These are phyloP conservation scores for Nasonia vitripennis DNA, from an alignment of 1,140 invertebrate genomes.

Conservation along the genomic window DNA sequence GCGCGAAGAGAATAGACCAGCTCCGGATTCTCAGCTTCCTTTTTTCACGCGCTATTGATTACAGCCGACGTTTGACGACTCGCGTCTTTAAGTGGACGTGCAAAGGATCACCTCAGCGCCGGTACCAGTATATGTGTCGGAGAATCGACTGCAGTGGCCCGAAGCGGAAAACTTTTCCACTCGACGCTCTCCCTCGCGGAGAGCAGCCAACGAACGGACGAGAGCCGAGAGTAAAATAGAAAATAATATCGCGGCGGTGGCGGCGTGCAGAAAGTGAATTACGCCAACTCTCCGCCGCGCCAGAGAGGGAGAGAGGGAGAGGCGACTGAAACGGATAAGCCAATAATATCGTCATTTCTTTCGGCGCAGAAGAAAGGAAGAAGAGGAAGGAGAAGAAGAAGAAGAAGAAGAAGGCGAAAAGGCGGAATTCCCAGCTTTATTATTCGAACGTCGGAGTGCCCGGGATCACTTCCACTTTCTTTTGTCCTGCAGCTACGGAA, in stretches of 20 bases:
- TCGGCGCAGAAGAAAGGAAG: conserved; percentile 34
- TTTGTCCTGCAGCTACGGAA: background rate
- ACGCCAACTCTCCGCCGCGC: conserved; percentile 56
- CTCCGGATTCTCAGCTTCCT: background rate
- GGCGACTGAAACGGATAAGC: conserved; percentile 68
- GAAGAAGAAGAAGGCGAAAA: conserved; percentile 59
- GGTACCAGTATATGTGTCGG: background rate
- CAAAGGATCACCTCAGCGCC: background rate
- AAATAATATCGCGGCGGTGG: conserved; percentile 67
- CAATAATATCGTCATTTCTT: conserved; percentile 71
- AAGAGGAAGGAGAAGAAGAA: background rate
- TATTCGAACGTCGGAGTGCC: conserved; percentile 56
- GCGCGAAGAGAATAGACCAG: background rate
- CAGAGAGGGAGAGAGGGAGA: conserved; percentile 55
- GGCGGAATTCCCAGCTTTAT: conserved; percentile 54
- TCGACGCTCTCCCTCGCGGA: conserved; percentile 41
- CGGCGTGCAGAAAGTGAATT: conserved; percentile 64
- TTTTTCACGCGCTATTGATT: background rate
- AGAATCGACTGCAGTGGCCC: conserved; percentile 31
- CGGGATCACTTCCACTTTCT: conserved; percentile 56
- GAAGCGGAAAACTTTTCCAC: conserved; percentile 58
- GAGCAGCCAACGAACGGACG: background rate
- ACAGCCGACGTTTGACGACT: background rate
- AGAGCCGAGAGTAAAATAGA: conserved; percentile 61
- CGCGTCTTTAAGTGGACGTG: background rate